Conservation (phyloP, 2,797 vertebrate genomes). For the Ispidina picta region DNA sequence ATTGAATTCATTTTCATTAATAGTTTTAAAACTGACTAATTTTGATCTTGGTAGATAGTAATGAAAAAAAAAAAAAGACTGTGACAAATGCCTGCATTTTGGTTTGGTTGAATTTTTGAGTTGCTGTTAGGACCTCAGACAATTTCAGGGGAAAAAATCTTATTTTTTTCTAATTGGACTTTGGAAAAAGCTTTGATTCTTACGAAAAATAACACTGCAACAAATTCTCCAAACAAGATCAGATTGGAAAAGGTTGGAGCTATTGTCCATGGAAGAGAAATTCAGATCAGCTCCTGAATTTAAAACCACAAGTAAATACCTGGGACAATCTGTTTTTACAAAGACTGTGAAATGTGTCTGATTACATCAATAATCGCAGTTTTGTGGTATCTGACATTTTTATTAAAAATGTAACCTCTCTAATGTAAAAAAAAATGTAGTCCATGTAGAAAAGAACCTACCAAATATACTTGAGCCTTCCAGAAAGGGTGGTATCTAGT, state of each 20-base stretch:
- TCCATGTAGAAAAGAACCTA: neutral
- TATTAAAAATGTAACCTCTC: neutral
- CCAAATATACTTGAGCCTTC: neutral
- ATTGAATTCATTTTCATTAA: neutral
- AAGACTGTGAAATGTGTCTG: neutral
- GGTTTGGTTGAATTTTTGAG: no score
- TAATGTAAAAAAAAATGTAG: neutral
- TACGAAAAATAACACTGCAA: neutral
- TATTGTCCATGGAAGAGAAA: neutral
- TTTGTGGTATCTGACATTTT: neutral
- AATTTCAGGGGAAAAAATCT: no score
- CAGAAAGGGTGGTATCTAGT: neutral
- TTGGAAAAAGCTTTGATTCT: no score
- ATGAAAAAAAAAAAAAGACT: neutral
- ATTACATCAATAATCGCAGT: neutral
- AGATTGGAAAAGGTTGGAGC: neutral
- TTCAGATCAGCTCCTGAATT: neutral
- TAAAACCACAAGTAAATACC: neutral
- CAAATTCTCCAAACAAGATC: no score
- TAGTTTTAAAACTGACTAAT: neutral
- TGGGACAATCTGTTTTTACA: neutral
- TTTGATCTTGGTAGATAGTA: neutral
- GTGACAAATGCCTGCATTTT: neutral
- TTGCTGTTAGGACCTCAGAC: no score
- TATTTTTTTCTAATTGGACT: no score